phyloP scores from a whole-genome alignment of 2,797 vertebrate genomes.

The Chaetophractus vellerosus region DNA sequence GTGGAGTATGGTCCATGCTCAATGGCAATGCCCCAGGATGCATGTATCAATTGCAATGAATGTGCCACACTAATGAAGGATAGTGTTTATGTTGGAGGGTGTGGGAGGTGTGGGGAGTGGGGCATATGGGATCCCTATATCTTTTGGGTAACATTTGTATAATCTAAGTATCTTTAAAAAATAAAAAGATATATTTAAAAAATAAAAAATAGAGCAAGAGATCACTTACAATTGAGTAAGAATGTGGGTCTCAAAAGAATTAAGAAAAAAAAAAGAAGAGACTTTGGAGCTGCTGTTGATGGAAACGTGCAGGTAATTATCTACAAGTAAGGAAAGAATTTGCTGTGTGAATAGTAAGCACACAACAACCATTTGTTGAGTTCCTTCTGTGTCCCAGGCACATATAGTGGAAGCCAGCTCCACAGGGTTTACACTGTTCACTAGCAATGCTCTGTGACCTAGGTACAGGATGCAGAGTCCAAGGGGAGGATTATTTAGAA shows the following conservation, averaged over 20 bases:
- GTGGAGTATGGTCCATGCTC: too few species aligned
- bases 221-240: constrained; percentile 22
- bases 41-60: too few species aligned
- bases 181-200: too few species aligned
- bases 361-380: constrained; percentile 34
- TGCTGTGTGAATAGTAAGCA: neutral
- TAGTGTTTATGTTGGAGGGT: too few species aligned
- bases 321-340: constrained; percentile 29
- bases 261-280: constrained; percentile 14
- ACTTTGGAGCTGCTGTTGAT: neutral
- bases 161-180: too few species aligned
- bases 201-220: neutral
- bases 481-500: neutral
- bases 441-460: neutral
- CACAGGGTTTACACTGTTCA: neutral
- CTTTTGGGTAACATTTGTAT: too few species aligned
- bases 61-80: too few species aligned
- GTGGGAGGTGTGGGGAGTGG: too few species aligned
- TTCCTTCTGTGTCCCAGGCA: constrained; percentile 21
- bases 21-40: too few species aligned
- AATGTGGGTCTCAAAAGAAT: constrained; percentile 32
- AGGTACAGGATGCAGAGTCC: neutral
- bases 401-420: neutral
- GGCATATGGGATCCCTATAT: too few species aligned
- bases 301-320: neutral